Evolutionary conservation across 1,140 invertebrate species (phyloP), one percentile per base, ranked within the genome.

Genomic region (Branchinecta lynchi): DNA sequence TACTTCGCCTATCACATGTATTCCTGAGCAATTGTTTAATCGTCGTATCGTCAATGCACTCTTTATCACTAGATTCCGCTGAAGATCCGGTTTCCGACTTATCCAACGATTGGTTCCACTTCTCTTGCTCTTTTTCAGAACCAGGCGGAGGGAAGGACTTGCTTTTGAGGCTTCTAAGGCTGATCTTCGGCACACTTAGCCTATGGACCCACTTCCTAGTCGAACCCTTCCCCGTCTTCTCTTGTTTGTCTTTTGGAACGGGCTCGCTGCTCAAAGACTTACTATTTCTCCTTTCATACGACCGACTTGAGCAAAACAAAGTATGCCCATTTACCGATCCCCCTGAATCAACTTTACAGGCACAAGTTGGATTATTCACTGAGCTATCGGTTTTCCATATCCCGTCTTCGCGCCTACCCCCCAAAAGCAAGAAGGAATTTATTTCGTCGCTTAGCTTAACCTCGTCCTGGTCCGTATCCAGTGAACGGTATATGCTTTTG

Each of bases 131-230:
- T 21, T 32, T 51, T 20, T 32, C 10, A n/a, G 68, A 68, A 20
- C 43, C 68, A 15, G 68, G 68, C 8, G 68, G 68, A 0, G 68
- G 68, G 44, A 68, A 68, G 21, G 68, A 68, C 9, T 68, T 68
- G 15, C 44, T 45, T 68, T 68, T 68, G 43, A 68, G 45, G 21
- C 46, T 44, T 51, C 51, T 68, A 21, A 68, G 45, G 51, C 51
- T 60, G 21, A 68, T 68, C 51, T 45, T 68, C 17, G 68, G 68
- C 8, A 68, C 68, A 44, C 44, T 45, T n/a, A 68, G 68, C 51
- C 46, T 44, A 44, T 44, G 68, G 43, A 68, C 43, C 68, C 68
- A 68, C 17, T 60, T 60, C 17, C 17, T 12, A 60, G 12, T 60
- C 12, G 51, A 60, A 15, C 51, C 17, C 17, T 20, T 60, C 17